Percentiles rank a stretch among this genome's conserved stretches.
Conservation (phyloP, 2,113 vertebrate genomes). For the Petromus typicus region DNA sequence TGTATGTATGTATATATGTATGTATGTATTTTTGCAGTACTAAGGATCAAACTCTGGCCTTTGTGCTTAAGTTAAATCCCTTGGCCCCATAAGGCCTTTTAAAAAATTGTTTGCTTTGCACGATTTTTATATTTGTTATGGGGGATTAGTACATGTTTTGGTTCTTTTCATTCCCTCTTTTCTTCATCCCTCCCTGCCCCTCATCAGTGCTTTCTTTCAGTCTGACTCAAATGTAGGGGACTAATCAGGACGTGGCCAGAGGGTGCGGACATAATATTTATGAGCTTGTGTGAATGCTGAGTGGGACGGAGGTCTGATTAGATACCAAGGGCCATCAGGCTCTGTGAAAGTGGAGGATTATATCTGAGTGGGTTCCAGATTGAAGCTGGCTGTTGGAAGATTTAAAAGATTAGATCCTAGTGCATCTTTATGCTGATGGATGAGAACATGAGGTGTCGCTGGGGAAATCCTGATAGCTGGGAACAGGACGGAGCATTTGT, state of each 20-base stretch:
- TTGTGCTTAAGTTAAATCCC: too few species aligned
- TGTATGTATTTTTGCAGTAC: too few species aligned
- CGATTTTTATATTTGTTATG: not conserved
- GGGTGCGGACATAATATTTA: not conserved
- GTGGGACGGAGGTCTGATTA: not conserved
- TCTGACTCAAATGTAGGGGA: slow-evolving; percentile 6
- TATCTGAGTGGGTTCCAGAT: not conserved
- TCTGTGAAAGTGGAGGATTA: slow-evolving; percentile 19
- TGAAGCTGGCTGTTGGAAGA: not conserved
- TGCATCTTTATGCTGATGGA: not conserved
- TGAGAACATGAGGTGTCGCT: not conserved
- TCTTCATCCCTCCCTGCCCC: not conserved
- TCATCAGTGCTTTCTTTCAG: not conserved
- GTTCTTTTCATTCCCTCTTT: not conserved
- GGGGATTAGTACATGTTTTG: not conserved
- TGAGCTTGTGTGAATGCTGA: not conserved
- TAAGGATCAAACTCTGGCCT: too few species aligned
- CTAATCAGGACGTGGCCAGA: not conserved
- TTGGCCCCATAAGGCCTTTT: not conserved
- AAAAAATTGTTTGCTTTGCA: not conserved
- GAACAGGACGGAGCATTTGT: not conserved
- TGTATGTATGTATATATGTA: too few species aligned
- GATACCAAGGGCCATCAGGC: not conserved
- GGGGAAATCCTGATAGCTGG: not conserved
- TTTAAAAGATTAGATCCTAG: not conserved